Percentiles rank a stretch among this genome's conserved stretches.
Conservation (phyloP, 2,888 invertebrate species). For the Stictocephala bisonia region DNA sequence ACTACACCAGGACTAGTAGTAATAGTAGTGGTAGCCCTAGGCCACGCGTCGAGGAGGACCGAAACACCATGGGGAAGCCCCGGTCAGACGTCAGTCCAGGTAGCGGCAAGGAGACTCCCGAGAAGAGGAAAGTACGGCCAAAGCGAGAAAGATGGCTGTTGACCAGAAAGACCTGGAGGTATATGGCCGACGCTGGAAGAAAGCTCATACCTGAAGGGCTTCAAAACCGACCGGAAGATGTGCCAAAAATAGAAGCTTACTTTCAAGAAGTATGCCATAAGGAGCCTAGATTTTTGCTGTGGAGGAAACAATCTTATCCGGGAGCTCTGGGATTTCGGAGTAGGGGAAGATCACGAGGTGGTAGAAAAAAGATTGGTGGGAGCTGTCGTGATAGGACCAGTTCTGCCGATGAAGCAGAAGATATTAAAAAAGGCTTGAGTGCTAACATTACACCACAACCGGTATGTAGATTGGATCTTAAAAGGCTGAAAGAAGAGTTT, state of each 20-base stretch:
- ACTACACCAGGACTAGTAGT: slow-evolving; percentile 11
- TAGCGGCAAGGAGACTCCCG: slow-evolving; percentile 52
- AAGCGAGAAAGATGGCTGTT: slow-evolving; percentile 86
- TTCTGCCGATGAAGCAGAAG: slow-evolving; percentile 75
- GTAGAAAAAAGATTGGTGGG: slow-evolving; percentile 70
- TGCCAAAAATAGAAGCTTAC: slow-evolving; percentile 84
- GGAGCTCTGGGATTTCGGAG: slow-evolving; percentile 73
- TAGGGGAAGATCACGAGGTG: slow-evolving; percentile 69
- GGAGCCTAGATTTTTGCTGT: slow-evolving; percentile 82
- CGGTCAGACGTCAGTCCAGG: slow-evolving; percentile 24
- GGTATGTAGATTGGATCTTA: slow-evolving; percentile 71
- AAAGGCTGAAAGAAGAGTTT: slow-evolving; percentile 76
- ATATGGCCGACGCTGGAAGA: slow-evolving; percentile 92
- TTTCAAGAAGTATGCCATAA: slow-evolving; percentile 85
- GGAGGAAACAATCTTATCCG: slow-evolving; percentile 87
- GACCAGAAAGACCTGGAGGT: slow-evolving; percentile 90
- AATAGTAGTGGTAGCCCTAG: slow-evolving; percentile 12
- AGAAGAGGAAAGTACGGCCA: slow-evolving; percentile 68
- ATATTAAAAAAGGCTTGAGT: slow-evolving; percentile 64
- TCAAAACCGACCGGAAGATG: slow-evolving; percentile 78
- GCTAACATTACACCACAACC: slow-evolving; percentile 70
- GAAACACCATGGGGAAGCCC: slow-evolving; percentile 21
- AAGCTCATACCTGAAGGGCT: slow-evolving; percentile 86
- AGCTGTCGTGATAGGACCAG: slow-evolving; percentile 73
- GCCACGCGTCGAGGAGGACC: too few relatives aligned